Evolutionary conservation across 2,797 vertebrate species (phyloP).

Genomic region (Urocyon cinereoargenteus): DNA sequence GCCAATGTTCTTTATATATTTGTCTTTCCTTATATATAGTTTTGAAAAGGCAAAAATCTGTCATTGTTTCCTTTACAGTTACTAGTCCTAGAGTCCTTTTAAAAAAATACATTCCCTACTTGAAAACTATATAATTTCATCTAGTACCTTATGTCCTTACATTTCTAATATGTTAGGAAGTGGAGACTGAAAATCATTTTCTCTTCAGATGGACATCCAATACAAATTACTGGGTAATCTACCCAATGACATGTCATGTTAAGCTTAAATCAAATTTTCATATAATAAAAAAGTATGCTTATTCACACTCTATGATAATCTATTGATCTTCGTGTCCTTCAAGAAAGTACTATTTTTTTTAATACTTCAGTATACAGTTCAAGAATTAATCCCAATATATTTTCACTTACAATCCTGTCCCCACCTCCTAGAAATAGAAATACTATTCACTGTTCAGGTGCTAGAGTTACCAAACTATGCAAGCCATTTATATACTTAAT

Average conservation of each 20-base stretch:
- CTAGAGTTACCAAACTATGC: background rate
- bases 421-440: background rate
- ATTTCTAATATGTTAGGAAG: background rate
- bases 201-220: background rate
- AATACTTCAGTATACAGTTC: background rate
- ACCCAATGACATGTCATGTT: background rate
- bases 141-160: background rate
- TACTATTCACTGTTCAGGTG: background rate
- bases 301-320: background rate
- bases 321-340: background rate
- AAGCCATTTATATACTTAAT: background rate
- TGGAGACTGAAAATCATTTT: background rate
- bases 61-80: background rate
- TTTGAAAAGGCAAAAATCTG: background rate
- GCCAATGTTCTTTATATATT: background rate
- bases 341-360: conserved; percentile 1
- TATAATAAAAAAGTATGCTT: background rate
- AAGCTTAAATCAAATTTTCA: background rate
- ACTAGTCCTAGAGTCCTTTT: background rate
- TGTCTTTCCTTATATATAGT: conserved; percentile 18
- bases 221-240: background rate
- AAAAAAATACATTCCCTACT: background rate
- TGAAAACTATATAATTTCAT: background rate
- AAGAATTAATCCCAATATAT: background rate
- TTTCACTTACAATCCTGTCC: background rate